phyloP scores from a whole-genome alignment of 1,140 invertebrate genomes.

The Drosophila saltans region DNA sequence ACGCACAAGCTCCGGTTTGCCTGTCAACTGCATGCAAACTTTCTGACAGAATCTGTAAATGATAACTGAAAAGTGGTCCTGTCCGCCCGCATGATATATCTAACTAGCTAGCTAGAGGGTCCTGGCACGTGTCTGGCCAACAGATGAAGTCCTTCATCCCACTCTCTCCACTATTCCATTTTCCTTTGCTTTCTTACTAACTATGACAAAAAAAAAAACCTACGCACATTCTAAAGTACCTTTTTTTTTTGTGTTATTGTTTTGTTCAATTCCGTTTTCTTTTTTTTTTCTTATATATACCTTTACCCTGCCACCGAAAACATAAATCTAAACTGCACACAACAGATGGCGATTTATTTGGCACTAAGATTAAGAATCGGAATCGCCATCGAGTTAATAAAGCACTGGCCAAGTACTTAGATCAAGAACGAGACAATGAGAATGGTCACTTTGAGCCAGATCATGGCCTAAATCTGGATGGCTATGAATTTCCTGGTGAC shows the following conservation, averaged over 20 bases:
- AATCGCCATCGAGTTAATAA: constrained; percentile 81
- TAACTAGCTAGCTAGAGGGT: background rate
- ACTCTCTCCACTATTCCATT: background rate
- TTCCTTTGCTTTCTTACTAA: background rate
- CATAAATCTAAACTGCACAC: background rate
- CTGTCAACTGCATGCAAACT: constrained; percentile 56
- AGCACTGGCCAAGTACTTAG: constrained; percentile 79
- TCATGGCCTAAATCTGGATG: constrained; percentile 38
- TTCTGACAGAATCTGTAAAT: constrained; percentile 37
- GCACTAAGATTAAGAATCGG: constrained; percentile 70
- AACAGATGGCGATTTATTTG: constrained; percentile 71
- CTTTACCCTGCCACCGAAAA: constrained; percentile 12
- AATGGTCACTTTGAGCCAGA: constrained; percentile 44
- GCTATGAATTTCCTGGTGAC: constrained; percentile 66
- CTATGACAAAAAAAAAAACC: background rate
- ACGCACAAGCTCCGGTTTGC: constrained; percentile 11
- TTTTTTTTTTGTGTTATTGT: constrained; percentile 14
- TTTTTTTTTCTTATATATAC: constrained; percentile 11
- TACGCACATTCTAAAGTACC: constrained; percentile 15
- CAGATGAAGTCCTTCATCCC: constrained; percentile 24
- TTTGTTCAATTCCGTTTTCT: background rate
- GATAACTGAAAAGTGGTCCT: constrained; percentile 29
- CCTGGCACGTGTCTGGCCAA: constrained; percentile 39
- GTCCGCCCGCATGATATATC: constrained; percentile 32
- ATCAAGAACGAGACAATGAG: constrained; percentile 72